Percentiles rank a stretch among this genome's conserved stretches.
phyloP scores from a whole-genome alignment of 2,113 vertebrate species.

The Neomonachus schauinslandi region DNA sequence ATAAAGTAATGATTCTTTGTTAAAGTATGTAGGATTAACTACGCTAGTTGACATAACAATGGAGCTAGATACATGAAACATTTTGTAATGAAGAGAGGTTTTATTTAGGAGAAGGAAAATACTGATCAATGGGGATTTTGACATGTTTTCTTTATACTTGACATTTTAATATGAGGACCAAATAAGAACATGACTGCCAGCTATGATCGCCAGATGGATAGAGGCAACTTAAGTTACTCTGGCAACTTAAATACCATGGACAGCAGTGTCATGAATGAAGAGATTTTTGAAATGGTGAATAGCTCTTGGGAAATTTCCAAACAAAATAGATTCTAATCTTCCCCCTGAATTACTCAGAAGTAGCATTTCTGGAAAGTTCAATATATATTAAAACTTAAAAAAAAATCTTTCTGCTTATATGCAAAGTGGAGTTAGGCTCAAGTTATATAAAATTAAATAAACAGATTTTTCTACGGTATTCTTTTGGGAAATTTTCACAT shows the following conservation, averaged over 20 bases:
- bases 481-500: background rate
- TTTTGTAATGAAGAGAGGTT: background rate
- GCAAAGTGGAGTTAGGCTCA: background rate
- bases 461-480: background rate
- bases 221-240: background rate
- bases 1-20: background rate
- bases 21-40: background rate
- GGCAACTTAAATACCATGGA: background rate
- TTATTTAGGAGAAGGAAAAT: background rate
- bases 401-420: background rate
- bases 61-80: background rate
- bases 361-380: constrained; percentile 49
- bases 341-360: constrained; percentile 3
- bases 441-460: background rate
- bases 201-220: background rate
- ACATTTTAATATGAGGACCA: background rate
- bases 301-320: constrained; percentile 43
- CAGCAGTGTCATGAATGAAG: background rate
- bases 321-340: constrained; percentile 41
- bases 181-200: background rate
- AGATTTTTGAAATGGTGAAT: constrained; percentile 36
- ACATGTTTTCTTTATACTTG: background rate
- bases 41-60: background rate
- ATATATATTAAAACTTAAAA: constrained; percentile 23
- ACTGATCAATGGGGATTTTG: background rate